These are phyloP conservation scores for Aptenodytes patagonicus DNA, from an alignment of 2,113 vertebrate genomes.

Conservation along the genomic window DNA sequence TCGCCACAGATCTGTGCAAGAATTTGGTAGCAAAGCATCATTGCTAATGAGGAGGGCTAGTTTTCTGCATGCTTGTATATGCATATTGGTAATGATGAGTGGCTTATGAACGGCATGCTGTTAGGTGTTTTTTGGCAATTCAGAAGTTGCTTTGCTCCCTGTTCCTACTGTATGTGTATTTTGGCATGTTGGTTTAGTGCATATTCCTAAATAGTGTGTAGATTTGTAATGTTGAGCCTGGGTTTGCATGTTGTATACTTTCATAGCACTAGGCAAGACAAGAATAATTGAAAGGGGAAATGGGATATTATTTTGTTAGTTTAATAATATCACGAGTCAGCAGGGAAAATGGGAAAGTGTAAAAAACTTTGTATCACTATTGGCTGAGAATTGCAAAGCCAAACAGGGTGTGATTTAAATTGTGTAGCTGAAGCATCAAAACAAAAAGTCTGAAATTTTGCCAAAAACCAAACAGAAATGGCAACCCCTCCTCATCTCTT, in stretches of 20 bases:
- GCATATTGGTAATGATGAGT: neutral
- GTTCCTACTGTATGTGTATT: neutral
- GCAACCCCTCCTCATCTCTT: neutral
- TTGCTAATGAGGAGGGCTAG: neutral
- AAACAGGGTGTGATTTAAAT: neutral
- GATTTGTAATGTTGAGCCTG: neutral
- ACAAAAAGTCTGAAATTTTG: neutral
- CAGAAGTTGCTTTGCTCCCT: neutral
- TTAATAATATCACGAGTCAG: neutral
- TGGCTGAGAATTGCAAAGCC: neutral
- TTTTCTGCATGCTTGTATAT: neutral
- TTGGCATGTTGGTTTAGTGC: neutral
- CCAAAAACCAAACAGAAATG: neutral
- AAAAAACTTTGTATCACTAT: neutral
- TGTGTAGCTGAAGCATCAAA: neutral
- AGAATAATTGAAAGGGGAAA: slow-evolving; percentile 2
- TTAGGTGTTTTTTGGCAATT: slow-evolving; percentile 6
- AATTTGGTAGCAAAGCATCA: neutral
- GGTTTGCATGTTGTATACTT: neutral
- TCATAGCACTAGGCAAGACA: neutral
- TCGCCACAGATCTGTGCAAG: neutral
- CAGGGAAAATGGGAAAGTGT: neutral
- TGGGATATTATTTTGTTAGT: neutral
- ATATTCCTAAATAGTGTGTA: neutral
- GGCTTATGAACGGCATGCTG: neutral